phyloP scores from a whole-genome alignment of 2,113 vertebrate species.

The Puntigrus tetrazona region DNA sequence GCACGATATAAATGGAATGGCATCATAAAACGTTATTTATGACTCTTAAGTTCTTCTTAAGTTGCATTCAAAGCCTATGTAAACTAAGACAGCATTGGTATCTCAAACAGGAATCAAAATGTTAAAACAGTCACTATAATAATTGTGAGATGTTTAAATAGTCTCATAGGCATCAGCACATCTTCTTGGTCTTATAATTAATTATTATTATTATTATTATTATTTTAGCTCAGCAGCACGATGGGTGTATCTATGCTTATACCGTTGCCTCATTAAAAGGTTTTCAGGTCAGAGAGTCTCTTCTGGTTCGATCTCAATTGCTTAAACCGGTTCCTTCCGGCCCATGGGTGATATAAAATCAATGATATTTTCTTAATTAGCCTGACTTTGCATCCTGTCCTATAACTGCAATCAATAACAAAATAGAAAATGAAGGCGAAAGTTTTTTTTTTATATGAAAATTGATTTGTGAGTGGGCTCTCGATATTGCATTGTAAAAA shows the following conservation, averaged over 20 bases:
- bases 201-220: too few species aligned
- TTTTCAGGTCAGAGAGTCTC: slow-evolving; percentile 71
- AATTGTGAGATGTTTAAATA: slow-evolving; percentile 6
- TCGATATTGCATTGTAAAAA: slow-evolving; percentile 64
- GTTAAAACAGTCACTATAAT: not conserved
- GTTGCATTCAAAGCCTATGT: not conserved
- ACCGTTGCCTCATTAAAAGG: slow-evolving; percentile 68
- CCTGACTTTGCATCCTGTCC: slow-evolving; percentile 74
- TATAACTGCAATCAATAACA: slow-evolving; percentile 73
- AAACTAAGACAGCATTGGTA: not conserved
- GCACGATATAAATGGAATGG: not conserved
- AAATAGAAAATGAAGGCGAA: slow-evolving; percentile 80
- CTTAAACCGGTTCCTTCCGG: slow-evolving; percentile 76
- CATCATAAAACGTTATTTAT: not conserved
- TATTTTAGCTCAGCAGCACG: slow-evolving; percentile 19
- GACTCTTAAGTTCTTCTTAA: too few species aligned
- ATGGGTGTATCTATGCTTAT: slow-evolving; percentile 53
- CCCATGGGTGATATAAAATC: slow-evolving; percentile 74
- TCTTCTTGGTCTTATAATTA: slow-evolving; percentile 30
- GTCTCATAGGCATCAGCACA: not conserved
- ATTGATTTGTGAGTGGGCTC: slow-evolving; percentile 67
- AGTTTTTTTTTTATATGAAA: slow-evolving; percentile 68
- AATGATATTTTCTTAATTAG: slow-evolving; percentile 76
- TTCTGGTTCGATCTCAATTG: slow-evolving; percentile 75
- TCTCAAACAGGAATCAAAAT: not conserved